These are phyloP conservation scores for Myzus persicae DNA, from an alignment of 1,140 invertebrate species.

Conservation along the genomic window DNA sequence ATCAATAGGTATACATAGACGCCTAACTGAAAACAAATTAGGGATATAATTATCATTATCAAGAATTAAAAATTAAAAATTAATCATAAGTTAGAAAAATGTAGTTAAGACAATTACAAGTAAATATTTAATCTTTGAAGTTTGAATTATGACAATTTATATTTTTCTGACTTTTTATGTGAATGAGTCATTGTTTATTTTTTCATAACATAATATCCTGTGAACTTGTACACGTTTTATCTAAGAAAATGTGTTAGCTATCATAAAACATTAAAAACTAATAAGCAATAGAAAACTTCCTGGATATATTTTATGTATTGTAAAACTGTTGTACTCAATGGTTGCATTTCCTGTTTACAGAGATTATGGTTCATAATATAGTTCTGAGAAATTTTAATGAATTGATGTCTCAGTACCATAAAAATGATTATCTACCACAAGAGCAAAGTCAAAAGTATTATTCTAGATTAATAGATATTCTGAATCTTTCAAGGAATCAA, in stretches of 20 bases:
- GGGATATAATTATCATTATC: background rate
- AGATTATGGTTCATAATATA: background rate
- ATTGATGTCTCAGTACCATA: background rate
- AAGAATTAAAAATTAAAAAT: background rate
- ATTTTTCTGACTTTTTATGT: background rate
- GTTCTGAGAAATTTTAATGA: conserved; percentile 36
- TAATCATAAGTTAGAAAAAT: background rate
- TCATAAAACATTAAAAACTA: background rate
- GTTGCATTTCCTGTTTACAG: conserved; percentile 39
- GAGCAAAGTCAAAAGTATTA: conserved; percentile 27
- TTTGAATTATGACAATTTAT: background rate
- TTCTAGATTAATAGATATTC: conserved; percentile 28
- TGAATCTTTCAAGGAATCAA: background rate
- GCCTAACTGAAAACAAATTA: background rate
- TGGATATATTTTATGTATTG: background rate
- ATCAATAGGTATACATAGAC: background rate
- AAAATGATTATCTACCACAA: background rate
- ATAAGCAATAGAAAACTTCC: background rate
- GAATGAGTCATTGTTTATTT: conserved; percentile 37
- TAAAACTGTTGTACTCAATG: background rate
- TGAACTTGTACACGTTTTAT: background rate
- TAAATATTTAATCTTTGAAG: background rate
- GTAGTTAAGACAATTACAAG: background rate
- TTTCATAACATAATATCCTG: background rate
- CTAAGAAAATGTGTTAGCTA: background rate